Conservation (phyloP, 2,888 invertebrate genomes). For the Pemphredon lugubris region DNA sequence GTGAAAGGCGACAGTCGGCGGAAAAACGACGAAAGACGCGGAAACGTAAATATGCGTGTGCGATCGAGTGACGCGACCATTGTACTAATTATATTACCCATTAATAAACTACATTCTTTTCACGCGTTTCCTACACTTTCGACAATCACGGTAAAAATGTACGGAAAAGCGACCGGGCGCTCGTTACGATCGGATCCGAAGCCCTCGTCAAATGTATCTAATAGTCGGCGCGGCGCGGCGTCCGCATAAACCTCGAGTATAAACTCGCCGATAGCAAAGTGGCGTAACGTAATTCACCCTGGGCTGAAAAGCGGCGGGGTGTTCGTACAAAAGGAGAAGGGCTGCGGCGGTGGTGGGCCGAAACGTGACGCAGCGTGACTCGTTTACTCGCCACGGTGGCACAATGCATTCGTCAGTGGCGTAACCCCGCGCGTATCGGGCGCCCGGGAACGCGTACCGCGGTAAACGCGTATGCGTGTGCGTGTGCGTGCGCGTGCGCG, state of each 20-base stretch:
- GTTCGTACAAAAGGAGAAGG: conserved; percentile 56
- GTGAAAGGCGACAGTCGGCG: no score
- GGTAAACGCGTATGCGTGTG: not conserved
- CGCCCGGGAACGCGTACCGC: not conserved
- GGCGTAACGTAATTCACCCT: conserved; percentile 58
- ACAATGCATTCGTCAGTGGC: conserved; percentile 76
- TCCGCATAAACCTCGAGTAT: conserved; percentile 45
- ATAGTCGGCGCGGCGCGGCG: conserved; percentile 15
- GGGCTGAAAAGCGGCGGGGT: conserved; percentile 48
- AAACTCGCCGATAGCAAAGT: conserved; percentile 52
- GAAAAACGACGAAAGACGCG: no score
- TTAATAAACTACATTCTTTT: no score
- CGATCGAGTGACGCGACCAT: no score
- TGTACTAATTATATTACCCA: no score
- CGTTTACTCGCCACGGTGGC: conserved; percentile 71
- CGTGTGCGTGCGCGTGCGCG: not conserved
- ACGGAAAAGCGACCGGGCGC: no score
- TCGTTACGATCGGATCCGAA: no score
- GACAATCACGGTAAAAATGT: no score
- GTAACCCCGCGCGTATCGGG: conserved; percentile 38
- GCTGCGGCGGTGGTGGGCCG: conserved; percentile 50
- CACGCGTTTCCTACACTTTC: no score
- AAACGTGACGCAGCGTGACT: conserved; percentile 76
- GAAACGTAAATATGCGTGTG: no score
- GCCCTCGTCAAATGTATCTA: no score